Evolutionary conservation across 2,113 vertebrate genomes (phyloP).

Genomic region (Prionailurus bengalensis): DNA sequence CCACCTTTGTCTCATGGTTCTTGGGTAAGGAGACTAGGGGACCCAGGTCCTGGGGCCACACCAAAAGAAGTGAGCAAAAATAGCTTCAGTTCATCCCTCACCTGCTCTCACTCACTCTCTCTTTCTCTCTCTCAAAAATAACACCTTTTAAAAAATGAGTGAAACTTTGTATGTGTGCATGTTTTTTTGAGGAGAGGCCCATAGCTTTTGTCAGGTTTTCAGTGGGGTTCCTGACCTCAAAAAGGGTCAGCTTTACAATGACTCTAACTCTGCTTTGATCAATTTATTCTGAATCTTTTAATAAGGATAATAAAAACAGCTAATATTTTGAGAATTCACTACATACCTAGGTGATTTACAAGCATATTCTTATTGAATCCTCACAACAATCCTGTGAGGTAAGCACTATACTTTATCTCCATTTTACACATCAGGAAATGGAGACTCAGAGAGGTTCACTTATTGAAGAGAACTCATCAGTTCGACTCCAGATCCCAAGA

Average conservation of each 20-base stretch:
- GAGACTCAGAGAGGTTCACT: background rate
- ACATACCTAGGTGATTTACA: background rate
- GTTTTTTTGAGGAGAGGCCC: background rate
- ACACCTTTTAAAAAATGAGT: background rate
- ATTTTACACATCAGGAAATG: slow-evolving; percentile 11
- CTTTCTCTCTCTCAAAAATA: too few relatives aligned
- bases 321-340: slow-evolving; percentile 34
- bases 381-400: background rate
- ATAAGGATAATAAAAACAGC: slow-evolving; percentile 34
- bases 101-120: too few relatives aligned
- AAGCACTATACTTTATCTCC: background rate
- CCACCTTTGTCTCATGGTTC: slow-evolving; percentile 49
- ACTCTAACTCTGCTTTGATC: background rate
- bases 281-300: background rate
- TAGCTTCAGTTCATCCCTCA: background rate
- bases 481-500: slow-evolving; percentile 40
- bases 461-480: background rate
- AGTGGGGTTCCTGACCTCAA: background rate
- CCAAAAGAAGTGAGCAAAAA: background rate
- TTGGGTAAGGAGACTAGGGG: background rate
- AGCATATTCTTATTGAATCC: slow-evolving; percentile 20
- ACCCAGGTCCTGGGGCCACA: background rate
- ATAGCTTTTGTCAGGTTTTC: background rate
- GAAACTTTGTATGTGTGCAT: background rate
- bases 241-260: background rate